A percentile compares a stretch with the other conserved stretches of the same genome.
Conservation (phyloP, 2,888 invertebrate genomes). For the Odontothrips loti region DNA sequence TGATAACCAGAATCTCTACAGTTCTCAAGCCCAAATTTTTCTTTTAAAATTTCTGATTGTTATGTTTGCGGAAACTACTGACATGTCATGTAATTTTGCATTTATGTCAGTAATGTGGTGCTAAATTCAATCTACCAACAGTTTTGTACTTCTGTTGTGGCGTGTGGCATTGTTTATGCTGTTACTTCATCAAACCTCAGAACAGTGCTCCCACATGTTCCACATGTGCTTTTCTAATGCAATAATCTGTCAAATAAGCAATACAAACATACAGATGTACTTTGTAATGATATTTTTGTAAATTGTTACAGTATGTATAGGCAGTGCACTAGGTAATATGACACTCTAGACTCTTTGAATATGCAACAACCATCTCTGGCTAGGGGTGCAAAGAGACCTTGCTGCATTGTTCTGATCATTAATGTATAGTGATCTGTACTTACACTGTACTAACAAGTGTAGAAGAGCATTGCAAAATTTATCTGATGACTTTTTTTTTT, state of each 20-base stretch:
- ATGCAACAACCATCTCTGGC: too few species aligned
- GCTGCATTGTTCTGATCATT: too few species aligned
- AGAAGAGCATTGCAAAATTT: too few species aligned
- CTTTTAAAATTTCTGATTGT: neutral
- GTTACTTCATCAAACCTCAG: neutral
- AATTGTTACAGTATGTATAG: too few species aligned
- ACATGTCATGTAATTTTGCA: neutral
- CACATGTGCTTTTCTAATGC: neutral
- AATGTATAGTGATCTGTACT: too few species aligned
- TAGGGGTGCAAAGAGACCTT: too few species aligned
- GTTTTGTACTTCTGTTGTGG: neutral
- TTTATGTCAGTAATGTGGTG: neutral
- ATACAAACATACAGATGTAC: neutral
- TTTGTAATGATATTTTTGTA: neutral
- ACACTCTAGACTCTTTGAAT: too few species aligned
- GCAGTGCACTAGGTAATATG: too few species aligned
- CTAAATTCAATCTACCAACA: neutral
- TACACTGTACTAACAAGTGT: too few species aligned
- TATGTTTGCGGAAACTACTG: neutral
- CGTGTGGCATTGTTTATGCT: neutral
- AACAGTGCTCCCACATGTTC: neutral
- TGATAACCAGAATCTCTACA: neutral
- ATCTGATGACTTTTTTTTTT: too few species aligned
- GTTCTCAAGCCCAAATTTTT: neutral
- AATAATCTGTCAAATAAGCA: neutral